A percentile compares a stretch with the other conserved stretches of the same genome.
Evolutionary conservation across 2,888 invertebrate species (phyloP).

Genomic region (Melanchra persicariae): DNA sequence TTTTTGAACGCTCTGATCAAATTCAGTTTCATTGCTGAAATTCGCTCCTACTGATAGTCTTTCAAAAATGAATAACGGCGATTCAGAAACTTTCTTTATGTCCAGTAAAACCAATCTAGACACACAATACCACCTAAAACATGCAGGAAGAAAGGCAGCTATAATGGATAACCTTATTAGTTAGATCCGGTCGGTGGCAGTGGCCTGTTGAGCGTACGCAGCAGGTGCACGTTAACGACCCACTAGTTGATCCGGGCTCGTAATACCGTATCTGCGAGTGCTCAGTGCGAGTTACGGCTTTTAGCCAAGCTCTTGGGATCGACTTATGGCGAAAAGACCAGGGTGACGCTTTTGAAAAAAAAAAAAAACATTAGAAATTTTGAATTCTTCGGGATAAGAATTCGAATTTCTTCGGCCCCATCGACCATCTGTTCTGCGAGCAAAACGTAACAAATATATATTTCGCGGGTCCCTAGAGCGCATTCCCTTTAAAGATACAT

Average conservation of each 20-base stretch:
- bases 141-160: constrained; percentile 49
- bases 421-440: too few species aligned
- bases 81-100: neutral
- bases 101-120: neutral
- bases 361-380: too few species aligned
- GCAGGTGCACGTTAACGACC: constrained; percentile 56
- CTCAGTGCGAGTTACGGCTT: constrained; percentile 18
- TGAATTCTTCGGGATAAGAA: too few species aligned
- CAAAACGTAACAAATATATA: too few species aligned
- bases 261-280: constrained; percentile 32
- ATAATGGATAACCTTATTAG: constrained; percentile 50
- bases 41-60: neutral
- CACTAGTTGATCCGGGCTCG: constrained; percentile 49
- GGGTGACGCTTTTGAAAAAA: too few species aligned
- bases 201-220: constrained; percentile 47
- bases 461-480: neutral
- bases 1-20: too few species aligned
- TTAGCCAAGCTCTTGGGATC: neutral
- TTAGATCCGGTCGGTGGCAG: constrained; percentile 51
- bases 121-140: neutral
- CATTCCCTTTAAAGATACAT: constrained; percentile 5
- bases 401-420: too few species aligned
- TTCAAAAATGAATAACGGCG: neutral
- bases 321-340: too few species aligned
- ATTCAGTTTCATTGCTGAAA: too few species aligned